Percentiles rank a stretch among this genome's conserved stretches.
These are phyloP conservation scores for Drosophila melanica DNA, from an alignment of 1,140 invertebrate genomes.

Conservation along the genomic window DNA sequence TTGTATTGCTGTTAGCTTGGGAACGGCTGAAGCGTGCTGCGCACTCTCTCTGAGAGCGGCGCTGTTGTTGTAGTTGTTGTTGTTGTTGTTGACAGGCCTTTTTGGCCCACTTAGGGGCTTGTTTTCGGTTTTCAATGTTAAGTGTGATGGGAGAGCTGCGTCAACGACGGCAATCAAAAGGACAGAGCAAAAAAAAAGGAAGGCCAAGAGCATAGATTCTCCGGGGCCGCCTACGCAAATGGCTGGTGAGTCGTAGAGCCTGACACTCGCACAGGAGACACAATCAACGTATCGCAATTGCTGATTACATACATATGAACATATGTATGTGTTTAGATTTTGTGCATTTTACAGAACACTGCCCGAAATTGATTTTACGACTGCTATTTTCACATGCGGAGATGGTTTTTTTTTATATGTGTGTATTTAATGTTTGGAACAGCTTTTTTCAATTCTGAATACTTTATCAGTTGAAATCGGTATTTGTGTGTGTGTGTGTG, in stretches of 20 bases:
- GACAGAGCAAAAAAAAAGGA: constrained; percentile 13
- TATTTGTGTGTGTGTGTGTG: constrained; percentile 4
- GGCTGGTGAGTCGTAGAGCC: background rate
- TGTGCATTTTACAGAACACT: constrained; percentile 35
- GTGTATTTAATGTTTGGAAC: no score
- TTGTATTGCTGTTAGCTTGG: constrained; percentile 20
- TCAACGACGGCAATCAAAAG: constrained; percentile 24
- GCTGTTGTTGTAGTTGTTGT: constrained; percentile 7
- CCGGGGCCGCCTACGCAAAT: constrained; percentile 25
- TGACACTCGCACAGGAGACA: constrained; percentile 11
- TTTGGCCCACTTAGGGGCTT: constrained; percentile 73
- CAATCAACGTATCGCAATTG: constrained; percentile 55
- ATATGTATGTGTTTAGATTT: constrained; percentile 51
- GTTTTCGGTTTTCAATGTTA: constrained; percentile 81
- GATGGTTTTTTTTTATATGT: background rate
- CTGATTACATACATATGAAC: constrained; percentile 55
- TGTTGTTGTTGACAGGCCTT: constrained; percentile 54
- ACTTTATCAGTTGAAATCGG: background rate
- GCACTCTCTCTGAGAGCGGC: constrained; percentile 48
- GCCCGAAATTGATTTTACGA: constrained; percentile 32
- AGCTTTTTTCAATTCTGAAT: no score
- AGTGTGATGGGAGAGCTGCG: constrained; percentile 62
- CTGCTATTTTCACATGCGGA: background rate
- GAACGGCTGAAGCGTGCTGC: constrained; percentile 20
- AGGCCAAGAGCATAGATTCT: constrained; percentile 33